A percentile compares a stretch with the other conserved stretches of the same genome.
Conservation (phyloP, 1,140 invertebrate genomes). For the Oreohelix idahoensis region DNA sequence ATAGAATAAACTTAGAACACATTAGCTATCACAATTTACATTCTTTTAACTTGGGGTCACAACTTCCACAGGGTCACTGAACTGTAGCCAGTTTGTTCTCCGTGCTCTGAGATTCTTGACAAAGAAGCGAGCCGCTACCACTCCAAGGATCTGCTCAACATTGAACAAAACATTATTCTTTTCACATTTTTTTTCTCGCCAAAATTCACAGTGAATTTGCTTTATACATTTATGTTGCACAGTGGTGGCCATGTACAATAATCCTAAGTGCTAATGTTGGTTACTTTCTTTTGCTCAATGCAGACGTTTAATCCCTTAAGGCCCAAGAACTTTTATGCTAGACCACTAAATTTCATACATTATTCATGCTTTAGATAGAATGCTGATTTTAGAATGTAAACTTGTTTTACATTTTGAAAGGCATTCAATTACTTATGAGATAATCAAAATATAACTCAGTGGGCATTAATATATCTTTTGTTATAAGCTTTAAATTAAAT, state of each 20-base stretch:
- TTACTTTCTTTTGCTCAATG: too few species aligned
- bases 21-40: background rate
- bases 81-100: background rate
- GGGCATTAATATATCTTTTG: too few species aligned
- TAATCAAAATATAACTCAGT: too few species aligned
- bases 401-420: too few species aligned
- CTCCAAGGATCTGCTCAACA: constrained; percentile 17
- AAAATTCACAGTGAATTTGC: background rate
- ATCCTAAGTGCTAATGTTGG: too few species aligned
- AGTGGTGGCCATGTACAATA: background rate
- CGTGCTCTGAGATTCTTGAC: background rate
- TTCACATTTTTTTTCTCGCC: background rate
- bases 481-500: too few species aligned
- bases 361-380: too few species aligned
- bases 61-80: constrained; percentile 6
- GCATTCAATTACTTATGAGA: too few species aligned
- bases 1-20: background rate
- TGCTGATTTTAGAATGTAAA: too few species aligned
- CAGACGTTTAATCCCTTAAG: too few species aligned
- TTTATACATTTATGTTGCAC: background rate
- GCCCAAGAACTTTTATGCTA: too few species aligned
- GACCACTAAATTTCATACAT: too few species aligned
- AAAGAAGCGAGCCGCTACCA: constrained; percentile 17
- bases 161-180: background rate
- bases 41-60: background rate